Conservation (phyloP, 2,113 vertebrate genomes). For the Chloropsis hardwickii region DNA sequence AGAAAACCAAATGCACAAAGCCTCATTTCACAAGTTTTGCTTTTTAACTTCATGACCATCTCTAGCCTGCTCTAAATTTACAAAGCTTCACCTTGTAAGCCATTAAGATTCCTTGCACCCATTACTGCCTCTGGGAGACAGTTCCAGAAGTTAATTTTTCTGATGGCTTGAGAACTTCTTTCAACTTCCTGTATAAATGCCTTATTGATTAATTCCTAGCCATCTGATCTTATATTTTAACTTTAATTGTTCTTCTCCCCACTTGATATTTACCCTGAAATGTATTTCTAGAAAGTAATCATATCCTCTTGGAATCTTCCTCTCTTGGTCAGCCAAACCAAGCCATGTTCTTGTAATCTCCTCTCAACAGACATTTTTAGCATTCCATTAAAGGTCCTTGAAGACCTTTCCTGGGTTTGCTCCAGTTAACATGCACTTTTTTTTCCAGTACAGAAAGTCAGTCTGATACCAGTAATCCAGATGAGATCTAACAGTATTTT, state of each 20-base stretch:
- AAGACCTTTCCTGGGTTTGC: not conserved
- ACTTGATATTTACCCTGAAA: not conserved
- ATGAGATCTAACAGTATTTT: not conserved
- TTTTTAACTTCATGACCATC: not conserved
- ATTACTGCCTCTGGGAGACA: not conserved
- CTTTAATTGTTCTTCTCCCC: not conserved
- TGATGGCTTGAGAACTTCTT: not conserved
- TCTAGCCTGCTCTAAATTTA: not conserved
- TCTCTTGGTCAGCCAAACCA: not conserved
- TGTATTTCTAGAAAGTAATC: not conserved
- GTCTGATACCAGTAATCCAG: not conserved
- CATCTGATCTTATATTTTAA: not conserved
- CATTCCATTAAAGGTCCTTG: not conserved
- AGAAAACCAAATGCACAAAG: not conserved
- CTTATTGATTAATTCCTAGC: conserved; percentile 8
- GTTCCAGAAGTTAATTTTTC: not conserved
- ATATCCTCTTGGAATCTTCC: not conserved
- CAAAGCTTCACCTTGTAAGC: not conserved
- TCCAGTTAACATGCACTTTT: not conserved
- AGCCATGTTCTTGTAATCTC: not conserved
- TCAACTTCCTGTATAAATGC: not conserved
- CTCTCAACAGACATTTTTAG: not conserved
- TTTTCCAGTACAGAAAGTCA: not conserved
- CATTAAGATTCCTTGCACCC: not conserved
- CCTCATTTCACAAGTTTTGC: not conserved